Conservation (phyloP, 2,888 invertebrate genomes). For the Watsonalla cultraria region DNA sequence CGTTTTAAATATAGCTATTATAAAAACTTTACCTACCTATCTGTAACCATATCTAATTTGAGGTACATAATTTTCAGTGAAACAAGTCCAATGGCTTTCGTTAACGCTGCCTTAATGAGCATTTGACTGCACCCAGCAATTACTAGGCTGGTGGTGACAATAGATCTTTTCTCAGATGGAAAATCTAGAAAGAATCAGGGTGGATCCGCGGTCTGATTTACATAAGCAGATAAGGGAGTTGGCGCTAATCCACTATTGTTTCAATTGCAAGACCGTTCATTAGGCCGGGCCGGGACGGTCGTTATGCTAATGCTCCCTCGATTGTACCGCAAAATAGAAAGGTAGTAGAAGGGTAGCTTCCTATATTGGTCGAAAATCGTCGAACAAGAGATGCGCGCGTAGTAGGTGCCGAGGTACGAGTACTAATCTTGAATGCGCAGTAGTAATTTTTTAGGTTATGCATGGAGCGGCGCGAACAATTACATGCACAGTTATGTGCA, state of each 20-base stretch:
- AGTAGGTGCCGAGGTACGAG: too few species aligned
- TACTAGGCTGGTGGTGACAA: background rate
- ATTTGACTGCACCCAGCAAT: background rate
- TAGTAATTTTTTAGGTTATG: too few species aligned
- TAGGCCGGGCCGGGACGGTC: slow-evolving; percentile 48
- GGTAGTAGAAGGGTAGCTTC: too few species aligned
- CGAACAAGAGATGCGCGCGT: too few species aligned
- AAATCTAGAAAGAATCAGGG: slow-evolving; percentile 15
- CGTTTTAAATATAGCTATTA: too few species aligned
- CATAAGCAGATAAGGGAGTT: slow-evolving; percentile 56
- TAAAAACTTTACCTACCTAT: too few species aligned
- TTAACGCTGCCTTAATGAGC: background rate
- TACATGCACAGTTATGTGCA: too few species aligned
- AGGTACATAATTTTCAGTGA: too few species aligned
- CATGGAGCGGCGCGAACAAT: too few species aligned
- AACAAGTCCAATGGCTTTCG: background rate
- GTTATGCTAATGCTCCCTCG: slow-evolving; percentile 61
- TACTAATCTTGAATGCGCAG: too few species aligned
- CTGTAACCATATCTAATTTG: too few species aligned
- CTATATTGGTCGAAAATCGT: too few species aligned
- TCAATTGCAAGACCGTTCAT: slow-evolving; percentile 70
- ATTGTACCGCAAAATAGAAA: slow-evolving; percentile 27
- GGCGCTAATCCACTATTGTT: slow-evolving; percentile 65
- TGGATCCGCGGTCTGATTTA: slow-evolving; percentile 32
- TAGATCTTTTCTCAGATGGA: background rate